Conservation (phyloP, 2,113 vertebrate species). For the Sisor rabdophorus region DNA sequence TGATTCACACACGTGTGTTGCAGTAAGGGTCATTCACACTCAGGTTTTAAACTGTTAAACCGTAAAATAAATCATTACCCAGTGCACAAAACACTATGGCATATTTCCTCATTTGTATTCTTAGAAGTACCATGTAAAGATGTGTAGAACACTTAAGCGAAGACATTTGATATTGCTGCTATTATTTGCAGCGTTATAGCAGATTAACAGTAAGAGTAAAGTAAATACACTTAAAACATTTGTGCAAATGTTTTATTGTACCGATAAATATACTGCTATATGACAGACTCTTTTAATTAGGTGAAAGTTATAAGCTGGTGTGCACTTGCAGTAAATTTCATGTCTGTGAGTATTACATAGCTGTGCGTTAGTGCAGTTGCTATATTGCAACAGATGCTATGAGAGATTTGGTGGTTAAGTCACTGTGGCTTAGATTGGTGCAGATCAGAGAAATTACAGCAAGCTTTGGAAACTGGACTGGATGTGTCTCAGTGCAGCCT, state of each 20-base stretch:
- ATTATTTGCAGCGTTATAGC: background rate
- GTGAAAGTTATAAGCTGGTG: background rate
- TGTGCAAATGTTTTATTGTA: background rate
- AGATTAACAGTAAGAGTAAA: too few relatives aligned
- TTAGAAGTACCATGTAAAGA: background rate
- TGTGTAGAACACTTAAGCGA: background rate
- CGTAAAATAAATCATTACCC: background rate
- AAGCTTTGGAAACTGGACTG: background rate
- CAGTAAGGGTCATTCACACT: conserved; percentile 2
- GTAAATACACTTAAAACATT: background rate
- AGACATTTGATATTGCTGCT: background rate
- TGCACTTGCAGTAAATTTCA: conserved; percentile 1
- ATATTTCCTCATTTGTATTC: background rate
- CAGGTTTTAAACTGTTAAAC: conserved; percentile 1
- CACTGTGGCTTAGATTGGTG: conserved; percentile 55
- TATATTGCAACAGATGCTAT: conserved; percentile 50
- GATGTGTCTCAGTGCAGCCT: background rate
- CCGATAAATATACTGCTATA: background rate
- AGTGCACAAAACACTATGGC: background rate
- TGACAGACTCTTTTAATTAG: background rate
- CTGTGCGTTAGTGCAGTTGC: conserved; percentile 7
- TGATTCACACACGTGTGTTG: conserved; percentile 5
- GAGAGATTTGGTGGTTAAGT: conserved; percentile 47
- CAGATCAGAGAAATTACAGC: conserved; percentile 37
- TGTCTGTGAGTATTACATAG: background rate